Conservation (phyloP, 2,113 vertebrate species). For the Falco punctatus region DNA sequence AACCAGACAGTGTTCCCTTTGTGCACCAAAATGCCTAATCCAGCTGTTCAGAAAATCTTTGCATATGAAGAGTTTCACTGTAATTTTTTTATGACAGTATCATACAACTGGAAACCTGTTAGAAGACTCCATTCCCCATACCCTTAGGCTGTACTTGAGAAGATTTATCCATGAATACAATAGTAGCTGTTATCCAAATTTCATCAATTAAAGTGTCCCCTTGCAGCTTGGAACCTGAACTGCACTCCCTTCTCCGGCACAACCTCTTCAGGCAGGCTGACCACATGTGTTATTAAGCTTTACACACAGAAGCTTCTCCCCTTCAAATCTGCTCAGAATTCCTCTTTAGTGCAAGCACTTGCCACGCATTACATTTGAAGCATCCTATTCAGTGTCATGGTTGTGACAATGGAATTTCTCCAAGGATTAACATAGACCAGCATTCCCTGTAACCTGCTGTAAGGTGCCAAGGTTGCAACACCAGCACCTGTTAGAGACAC, state of each 20-base stretch:
- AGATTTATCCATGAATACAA: background rate
- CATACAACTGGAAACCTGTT: background rate
- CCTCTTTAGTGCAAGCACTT: background rate
- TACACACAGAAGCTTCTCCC: background rate
- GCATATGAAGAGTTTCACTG: background rate
- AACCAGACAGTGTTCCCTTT: background rate
- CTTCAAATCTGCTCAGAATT: background rate
- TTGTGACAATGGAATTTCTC: background rate
- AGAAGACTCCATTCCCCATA: background rate
- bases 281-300: no score
- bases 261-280: background rate
- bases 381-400: background rate
- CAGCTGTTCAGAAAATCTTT: background rate
- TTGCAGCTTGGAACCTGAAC: background rate
- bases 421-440: background rate
- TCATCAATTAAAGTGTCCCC: background rate
- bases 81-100: background rate
- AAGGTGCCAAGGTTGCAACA: background rate
- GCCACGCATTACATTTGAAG: accelerated
- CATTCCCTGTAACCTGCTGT: background rate
- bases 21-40: background rate
- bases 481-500: background rate
- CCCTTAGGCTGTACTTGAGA: slow-evolving; percentile 1
- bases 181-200: background rate
- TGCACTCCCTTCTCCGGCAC: background rate